phyloP scores from a whole-genome alignment of 30 jellyfish, hydroid and myxozoan genomes.

The Hydractinia symbiolongicarpus region DNA sequence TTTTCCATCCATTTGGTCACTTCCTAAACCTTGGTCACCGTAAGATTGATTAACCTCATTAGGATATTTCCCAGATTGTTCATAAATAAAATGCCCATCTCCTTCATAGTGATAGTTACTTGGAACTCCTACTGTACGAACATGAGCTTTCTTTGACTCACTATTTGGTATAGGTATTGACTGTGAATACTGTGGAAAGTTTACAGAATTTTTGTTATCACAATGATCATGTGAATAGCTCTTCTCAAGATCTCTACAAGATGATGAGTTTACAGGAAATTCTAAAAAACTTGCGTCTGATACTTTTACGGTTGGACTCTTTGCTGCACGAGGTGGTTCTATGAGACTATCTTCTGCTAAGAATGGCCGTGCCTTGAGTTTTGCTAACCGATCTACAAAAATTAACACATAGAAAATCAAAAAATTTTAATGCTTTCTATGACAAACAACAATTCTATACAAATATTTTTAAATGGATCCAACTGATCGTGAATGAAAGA shows the following conservation, averaged over 20 bases:
- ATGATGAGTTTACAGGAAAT: slow-evolving; percentile 2
- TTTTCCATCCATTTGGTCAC: no score
- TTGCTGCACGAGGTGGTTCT: slow-evolving; percentile 39
- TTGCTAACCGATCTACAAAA: slow-evolving; percentile 59
- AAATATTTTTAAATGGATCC: background rate
- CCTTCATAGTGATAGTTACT: slow-evolving; percentile 47
- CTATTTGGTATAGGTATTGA: slow-evolving; percentile 2
- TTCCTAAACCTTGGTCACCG: background rate
- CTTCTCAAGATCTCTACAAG: background rate
- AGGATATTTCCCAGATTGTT: slow-evolving; percentile 32
- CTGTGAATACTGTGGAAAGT: background rate
- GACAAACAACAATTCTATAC: background rate
- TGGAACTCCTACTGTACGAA: slow-evolving; percentile 52
- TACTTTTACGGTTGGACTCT: background rate
- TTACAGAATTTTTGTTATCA: background rate
- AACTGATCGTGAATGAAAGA: no score
- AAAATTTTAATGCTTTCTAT: background rate
- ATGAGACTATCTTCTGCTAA: slow-evolving; percentile 40
- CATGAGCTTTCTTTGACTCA: slow-evolving; percentile 25
- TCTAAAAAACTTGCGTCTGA: background rate
- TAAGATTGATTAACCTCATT: background rate
- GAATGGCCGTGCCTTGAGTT: slow-evolving; percentile 77
- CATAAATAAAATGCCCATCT: slow-evolving; percentile 39
- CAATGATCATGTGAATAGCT: background rate
- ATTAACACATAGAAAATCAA: background rate